Percentiles rank a stretch among this genome's conserved stretches.
These are phyloP conservation scores for Psittacula cyanocephala DNA, from an alignment of 2,113 vertebrate genomes.

Conservation along the genomic window DNA sequence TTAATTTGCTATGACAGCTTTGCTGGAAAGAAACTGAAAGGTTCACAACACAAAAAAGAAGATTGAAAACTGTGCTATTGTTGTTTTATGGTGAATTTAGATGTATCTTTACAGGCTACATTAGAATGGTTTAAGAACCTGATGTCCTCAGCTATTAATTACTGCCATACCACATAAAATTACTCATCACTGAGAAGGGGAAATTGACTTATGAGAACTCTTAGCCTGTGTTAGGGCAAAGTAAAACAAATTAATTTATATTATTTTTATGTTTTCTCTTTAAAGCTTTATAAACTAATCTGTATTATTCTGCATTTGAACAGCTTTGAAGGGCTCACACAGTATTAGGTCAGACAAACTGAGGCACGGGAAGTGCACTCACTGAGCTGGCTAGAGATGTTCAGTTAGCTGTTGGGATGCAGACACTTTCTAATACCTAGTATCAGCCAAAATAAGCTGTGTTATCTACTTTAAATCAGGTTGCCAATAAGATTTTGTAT, in stretches of 20 bases:
- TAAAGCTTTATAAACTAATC: background rate
- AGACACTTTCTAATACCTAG: background rate
- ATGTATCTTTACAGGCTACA: background rate
- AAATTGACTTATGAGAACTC: background rate
- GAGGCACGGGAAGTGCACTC: background rate
- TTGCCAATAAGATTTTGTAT: background rate
- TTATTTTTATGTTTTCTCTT: background rate
- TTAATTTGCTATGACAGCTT: background rate
- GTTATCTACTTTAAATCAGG: background rate
- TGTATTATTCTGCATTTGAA: background rate
- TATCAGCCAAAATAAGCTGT: background rate
- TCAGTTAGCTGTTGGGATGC: background rate
- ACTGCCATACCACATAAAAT: background rate
- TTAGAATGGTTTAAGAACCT: background rate
- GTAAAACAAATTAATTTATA: background rate
- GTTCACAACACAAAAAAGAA: background rate
- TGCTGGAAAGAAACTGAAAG: background rate
- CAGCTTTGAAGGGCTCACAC: background rate
- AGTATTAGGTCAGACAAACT: background rate
- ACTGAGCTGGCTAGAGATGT: background rate
- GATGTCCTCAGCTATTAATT: background rate
- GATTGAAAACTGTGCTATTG: background rate
- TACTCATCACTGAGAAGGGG: background rate
- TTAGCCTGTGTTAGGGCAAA: background rate
- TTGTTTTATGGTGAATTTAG: background rate